Conservation (phyloP, 2,888 invertebrate genomes). For the Andrena trimmerana region DNA sequence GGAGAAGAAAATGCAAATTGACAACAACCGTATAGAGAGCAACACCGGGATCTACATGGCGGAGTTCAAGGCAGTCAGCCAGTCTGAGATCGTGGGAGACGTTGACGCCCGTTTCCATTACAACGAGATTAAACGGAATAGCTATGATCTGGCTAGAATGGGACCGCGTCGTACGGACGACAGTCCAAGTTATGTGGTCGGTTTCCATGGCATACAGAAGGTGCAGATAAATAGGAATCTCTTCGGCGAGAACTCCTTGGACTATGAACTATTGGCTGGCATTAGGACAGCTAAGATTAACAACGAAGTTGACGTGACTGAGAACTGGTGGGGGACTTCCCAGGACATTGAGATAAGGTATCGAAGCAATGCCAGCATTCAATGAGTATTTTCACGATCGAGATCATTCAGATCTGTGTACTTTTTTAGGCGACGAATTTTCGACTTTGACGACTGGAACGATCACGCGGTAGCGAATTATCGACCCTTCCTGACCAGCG, state of each 20-base stretch:
- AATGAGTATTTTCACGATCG: background rate
- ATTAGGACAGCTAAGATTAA: constrained; percentile 94
- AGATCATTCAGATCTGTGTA: background rate
- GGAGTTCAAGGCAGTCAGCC: constrained; percentile 95
- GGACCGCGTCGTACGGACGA: constrained; percentile 82
- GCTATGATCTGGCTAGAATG: constrained; percentile 83
- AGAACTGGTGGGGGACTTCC: constrained; percentile 98
- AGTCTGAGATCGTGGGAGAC: constrained; percentile 95
- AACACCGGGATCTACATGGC: constrained; percentile 94
- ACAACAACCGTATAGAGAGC: constrained; percentile 91
- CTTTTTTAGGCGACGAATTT: constrained; percentile 89
- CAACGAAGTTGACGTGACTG: constrained; percentile 93
- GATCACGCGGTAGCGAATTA: constrained; percentile 97
- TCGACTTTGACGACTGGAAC: constrained; percentile 99
- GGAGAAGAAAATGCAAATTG: constrained; percentile 97
- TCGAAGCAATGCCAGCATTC: background rate
- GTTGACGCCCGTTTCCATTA: constrained; percentile 92
- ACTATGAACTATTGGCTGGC: constrained; percentile 97
- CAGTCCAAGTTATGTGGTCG: constrained; percentile 93
- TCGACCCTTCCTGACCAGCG: constrained; percentile 93
- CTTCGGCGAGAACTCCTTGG: constrained; percentile 92
- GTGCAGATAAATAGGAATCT: constrained; percentile 96
- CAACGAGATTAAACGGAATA: constrained; percentile 92
- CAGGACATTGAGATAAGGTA: constrained; percentile 90
- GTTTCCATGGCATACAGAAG: constrained; percentile 97